Evolutionary conservation across 1,140 invertebrate species (phyloP), one percentile per base, ranked within the genome.

Genomic region (Drosophila kepulauana): DNA sequence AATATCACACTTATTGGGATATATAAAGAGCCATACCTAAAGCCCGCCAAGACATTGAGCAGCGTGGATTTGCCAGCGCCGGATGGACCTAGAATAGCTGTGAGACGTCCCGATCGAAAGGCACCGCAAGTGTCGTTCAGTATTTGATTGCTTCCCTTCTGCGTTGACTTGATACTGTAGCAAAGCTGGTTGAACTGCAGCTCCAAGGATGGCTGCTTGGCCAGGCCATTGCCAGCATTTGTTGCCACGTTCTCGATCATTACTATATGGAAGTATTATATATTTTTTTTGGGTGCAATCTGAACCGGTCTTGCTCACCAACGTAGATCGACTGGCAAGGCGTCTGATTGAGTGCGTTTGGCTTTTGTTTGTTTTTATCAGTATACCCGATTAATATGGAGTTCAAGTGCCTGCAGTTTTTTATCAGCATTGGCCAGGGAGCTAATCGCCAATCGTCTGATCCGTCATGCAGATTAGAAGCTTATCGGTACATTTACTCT

Each of bases 1-100:
- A 59, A 3, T 43, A 43, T 41, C 45, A 35, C 38, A 7, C 13
- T 3, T 0, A 30, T 3, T 62, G 6, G 5, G 16, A 16, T 5
- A 11, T 33, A 0, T 10, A 1, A 15, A 7, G 11, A 1, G n/a
- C 78, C 93, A 91, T 86, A 94, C 94, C 94, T 94, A 65, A 94
- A 92, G 38, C 93, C 94, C 0, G 93, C 93, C 10, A 94, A 74
- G 66, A 96, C 95, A 76, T 96, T 96, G 20, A 98, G 91, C 1
- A 98, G 93, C 0, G 96, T 97, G 0, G 97, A 96, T 87, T 98
- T 98, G 3, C 97, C 97, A 7, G 97, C 96, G 4, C 97, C 97
- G 0, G 96, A 97, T 1, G 96, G 96, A 0, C 97, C 97, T 81
- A 98, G 94, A 52, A 98, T 96, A 33, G 95, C 96, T 0, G 96